Evolutionary conservation across 2,113 vertebrate genomes (phyloP), one percentile per base, ranked within the genome.

Genomic region (Nettapus auritus): DNA sequence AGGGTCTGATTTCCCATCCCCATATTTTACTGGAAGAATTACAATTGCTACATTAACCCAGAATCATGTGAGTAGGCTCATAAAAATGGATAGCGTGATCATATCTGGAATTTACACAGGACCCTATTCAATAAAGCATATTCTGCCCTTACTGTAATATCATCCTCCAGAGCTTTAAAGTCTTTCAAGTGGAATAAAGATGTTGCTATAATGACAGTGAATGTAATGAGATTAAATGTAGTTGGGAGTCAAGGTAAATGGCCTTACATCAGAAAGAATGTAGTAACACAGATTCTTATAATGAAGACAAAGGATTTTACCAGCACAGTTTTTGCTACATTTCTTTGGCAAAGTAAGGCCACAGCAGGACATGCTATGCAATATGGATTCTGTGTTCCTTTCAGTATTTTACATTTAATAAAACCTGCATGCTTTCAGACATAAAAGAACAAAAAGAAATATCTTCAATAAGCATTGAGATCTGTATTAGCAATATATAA

Each of bases 171-270:
- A 97, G 97, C 95, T 97, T 98, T 96, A 94, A 94, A 97, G 95
- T 95, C 97, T 97, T 98, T 97, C 97, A 93, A 94, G 94, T 93
- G 93, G 95, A 97, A 97, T 94, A 97, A 96, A 98, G 96, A 97
- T 94, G 93, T 96, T 96, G 90, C 96, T 94, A 59, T 96, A 97
- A 98, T 87, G 97, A 96, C 93, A 95, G 96, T 81, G 93, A 97
- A 94, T 81, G 91, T 97, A 98, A 97, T 96, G 96, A 98, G 97
- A 97, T 97, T 97, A 97, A 97, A 97, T 97, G 94, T 86, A 96
- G 89, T 95, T 88, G 94, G 80, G 90, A 97, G 96, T 82, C 94
- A 96, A 97, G 96, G 97, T 96, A 97, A 97, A 97, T 96, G 98
- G 96, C 97, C 98, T 98, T 97, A 98, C 96, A 94, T 96, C 86